Percentiles rank a stretch among this genome's conserved stretches.
Conservation (phyloP, 2,113 vertebrate genomes). For the Atlantisia rogersi region DNA sequence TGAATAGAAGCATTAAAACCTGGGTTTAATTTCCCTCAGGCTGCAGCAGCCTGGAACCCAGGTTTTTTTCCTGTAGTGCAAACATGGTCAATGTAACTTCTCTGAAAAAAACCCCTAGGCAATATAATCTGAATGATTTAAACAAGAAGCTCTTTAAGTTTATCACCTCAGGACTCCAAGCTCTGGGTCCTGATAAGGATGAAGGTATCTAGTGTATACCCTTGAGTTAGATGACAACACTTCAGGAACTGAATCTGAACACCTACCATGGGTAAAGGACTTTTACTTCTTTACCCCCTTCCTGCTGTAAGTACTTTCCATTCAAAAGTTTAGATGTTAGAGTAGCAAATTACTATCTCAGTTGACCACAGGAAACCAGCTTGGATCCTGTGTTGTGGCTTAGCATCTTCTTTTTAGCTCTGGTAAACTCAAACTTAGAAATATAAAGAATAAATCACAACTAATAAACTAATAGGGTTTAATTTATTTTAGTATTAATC, state of each 20-base stretch:
- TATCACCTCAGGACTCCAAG: not conserved
- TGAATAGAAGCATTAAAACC: not conserved
- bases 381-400: not conserved
- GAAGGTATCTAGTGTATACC: not conserved
- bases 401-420: not conserved
- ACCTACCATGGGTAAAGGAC: not conserved
- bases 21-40: not conserved
- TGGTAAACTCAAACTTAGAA: not conserved
- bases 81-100: not conserved
- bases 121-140: not conserved
- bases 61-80: not conserved
- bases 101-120: rapidly evolving
- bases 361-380: not conserved
- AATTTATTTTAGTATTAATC: not conserved
- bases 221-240: not conserved
- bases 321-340: not conserved
- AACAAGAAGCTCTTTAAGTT: not conserved
- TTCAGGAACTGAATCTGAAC: not conserved
- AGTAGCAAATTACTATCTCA: not conserved
- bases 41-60: not conserved
- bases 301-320: not conserved
- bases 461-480: not conserved
- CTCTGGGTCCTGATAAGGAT: not conserved
- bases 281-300: not conserved
- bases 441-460: not conserved